phyloP scores from a whole-genome alignment of 2,113 vertebrate genomes.

The Lasiurus cinereus region DNA sequence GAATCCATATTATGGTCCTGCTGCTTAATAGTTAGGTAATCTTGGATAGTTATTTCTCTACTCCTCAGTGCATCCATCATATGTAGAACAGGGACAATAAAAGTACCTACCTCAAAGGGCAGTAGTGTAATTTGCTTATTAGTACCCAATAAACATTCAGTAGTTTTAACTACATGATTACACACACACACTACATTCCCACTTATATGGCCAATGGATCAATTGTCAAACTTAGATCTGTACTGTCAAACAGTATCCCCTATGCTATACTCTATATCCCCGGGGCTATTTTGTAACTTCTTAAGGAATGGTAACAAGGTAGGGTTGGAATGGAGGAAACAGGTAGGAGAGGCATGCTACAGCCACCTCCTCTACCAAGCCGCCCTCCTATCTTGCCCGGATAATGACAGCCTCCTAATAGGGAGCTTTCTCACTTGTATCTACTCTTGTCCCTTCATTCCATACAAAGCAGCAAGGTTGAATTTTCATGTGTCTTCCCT shows the following conservation, averaged over 20 bases:
- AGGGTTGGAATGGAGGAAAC: not conserved
- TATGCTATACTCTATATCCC: no score
- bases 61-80: not conserved
- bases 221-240: not conserved
- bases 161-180: not conserved
- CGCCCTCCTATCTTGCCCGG: not conserved
- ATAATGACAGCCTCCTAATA: no score
- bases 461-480: not conserved
- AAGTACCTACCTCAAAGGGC: not conserved
- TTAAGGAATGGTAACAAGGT: not conserved
- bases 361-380: not conserved
- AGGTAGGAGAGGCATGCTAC: not conserved
- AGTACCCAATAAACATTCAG: not conserved
- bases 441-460: not conserved
- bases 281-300: no score
- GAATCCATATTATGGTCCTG: not conserved
- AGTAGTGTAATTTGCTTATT: not conserved
- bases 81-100: not conserved
- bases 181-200: not conserved
- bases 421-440: not conserved
- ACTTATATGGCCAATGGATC: not conserved
- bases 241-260: no score
- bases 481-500: not conserved
- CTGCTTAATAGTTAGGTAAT: not conserved
- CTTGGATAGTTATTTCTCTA: not conserved